Evolutionary conservation across 2,113 vertebrate species (phyloP).

Genomic region (Tursiops truncatus): DNA sequence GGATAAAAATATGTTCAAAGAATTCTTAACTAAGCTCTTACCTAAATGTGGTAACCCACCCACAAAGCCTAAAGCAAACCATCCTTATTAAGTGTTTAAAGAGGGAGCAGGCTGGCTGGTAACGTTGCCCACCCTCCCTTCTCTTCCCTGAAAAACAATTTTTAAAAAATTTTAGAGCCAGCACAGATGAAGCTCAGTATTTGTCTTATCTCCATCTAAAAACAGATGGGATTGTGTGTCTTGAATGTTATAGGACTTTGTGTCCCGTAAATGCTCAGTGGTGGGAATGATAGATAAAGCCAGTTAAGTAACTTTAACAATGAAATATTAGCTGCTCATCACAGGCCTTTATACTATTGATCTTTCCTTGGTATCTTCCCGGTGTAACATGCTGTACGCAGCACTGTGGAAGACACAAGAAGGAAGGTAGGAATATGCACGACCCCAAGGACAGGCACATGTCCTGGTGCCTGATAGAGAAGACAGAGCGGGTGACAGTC

Average conservation of each 20-base stretch:
- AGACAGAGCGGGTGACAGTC: not conserved
- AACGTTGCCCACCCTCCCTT: too few relatives aligned
- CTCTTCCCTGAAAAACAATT: not conserved
- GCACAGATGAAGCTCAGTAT: not conserved
- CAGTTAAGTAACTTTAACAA: not conserved
- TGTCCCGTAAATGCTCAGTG: not conserved
- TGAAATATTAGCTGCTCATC: not conserved
- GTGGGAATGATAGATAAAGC: not conserved
- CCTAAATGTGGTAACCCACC: not conserved
- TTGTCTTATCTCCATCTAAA: not conserved
- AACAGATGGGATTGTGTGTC: not conserved
- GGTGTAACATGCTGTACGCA: fast-evolving
- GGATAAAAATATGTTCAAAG: not conserved
- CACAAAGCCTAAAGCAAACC: not conserved
- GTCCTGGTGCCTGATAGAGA: not conserved
- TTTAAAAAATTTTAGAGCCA: not conserved
- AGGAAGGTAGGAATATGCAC: not conserved
- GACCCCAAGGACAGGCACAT: not conserved
- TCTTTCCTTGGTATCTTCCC: not conserved
- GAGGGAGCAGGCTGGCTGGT: not conserved
- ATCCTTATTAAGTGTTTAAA: not conserved
- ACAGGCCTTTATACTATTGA: not conserved
- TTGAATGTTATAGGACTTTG: not conserved
- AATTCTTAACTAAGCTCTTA: not conserved
- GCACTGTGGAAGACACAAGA: not conserved